Conservation (phyloP, 2,888 invertebrate species). For the Argynnis bischoffii region DNA sequence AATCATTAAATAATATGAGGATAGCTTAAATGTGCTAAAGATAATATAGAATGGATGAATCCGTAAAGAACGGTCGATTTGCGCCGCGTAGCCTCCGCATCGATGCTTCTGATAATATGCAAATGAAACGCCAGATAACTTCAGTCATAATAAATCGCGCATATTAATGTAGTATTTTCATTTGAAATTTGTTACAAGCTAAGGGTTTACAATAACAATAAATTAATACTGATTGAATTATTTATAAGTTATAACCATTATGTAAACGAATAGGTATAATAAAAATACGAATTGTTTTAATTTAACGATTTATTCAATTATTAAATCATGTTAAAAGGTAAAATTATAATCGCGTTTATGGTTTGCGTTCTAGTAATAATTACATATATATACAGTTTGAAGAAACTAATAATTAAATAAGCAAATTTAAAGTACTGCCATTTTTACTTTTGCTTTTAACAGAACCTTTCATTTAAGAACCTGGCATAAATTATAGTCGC, state of each 20-base stretch:
- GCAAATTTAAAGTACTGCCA: not conserved
- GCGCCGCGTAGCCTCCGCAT: slow-evolving; percentile 11
- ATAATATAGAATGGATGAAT: slow-evolving; percentile 7
- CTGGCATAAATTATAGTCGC: slow-evolving; percentile 16
- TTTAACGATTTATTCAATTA: too few relatives aligned
- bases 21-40: not conserved
- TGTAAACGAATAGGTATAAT: not conserved
- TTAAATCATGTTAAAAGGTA: too few relatives aligned
- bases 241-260: not conserved
- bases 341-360: too few relatives aligned
- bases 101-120: slow-evolving; percentile 25
- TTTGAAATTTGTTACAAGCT: slow-evolving; percentile 13
- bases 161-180: slow-evolving; percentile 21
- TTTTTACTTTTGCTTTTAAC: slow-evolving; percentile 4
- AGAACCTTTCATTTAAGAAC: slow-evolving; percentile 11
- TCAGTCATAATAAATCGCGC: slow-evolving; percentile 18
- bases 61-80: slow-evolving; percentile 18
- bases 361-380: too few relatives aligned
- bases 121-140: slow-evolving; percentile 24
- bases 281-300: not conserved
- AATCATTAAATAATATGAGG: not conserved
- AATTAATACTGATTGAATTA: slow-evolving; percentile 3
- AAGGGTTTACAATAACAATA: slow-evolving; percentile 8
- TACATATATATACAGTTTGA: too few relatives aligned
- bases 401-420: too few relatives aligned